Conservation (phyloP, 2,888 invertebrate species). For the Morpho deidamia region DNA sequence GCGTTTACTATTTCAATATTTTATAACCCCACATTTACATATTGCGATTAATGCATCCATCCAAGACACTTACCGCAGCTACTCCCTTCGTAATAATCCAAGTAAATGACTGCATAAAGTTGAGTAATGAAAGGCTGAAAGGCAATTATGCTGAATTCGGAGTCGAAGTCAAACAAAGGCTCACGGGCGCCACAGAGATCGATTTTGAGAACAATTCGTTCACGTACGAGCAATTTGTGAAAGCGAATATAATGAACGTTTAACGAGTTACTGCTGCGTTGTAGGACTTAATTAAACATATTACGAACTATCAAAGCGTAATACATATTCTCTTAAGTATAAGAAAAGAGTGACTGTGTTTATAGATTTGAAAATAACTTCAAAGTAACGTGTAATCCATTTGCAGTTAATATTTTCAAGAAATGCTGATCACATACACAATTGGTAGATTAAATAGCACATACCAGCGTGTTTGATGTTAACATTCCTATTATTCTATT, state of each 20-base stretch:
- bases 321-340: conserved; percentile 23
- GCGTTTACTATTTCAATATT: conserved; percentile 67
- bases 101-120: conserved; percentile 78
- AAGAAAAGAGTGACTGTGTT: conserved; percentile 14
- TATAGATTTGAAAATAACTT: background rate
- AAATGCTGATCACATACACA: conserved; percentile 41
- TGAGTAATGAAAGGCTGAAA: conserved; percentile 77
- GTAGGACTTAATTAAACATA: conserved; percentile 66
- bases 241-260: conserved; percentile 74
- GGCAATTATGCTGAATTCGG: conserved; percentile 77
- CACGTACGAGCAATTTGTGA: conserved; percentile 74
- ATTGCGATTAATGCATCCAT: conserved; percentile 76
- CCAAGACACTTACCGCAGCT: conserved; percentile 67
- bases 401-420: conserved; percentile 22
- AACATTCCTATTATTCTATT: conserved; percentile 72
- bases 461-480: conserved; percentile 61
- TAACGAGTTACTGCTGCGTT: conserved; percentile 62
- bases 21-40: conserved; percentile 72
- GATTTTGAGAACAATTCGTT: conserved; percentile 71
- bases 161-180: conserved; percentile 76
- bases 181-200: conserved; percentile 61
- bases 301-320: conserved; percentile 51
- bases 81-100: conserved; percentile 74
- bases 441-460: conserved; percentile 47
- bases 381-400: background rate